phyloP scores from a whole-genome alignment of 2,888 invertebrate genomes.

The Oithona nana region DNA sequence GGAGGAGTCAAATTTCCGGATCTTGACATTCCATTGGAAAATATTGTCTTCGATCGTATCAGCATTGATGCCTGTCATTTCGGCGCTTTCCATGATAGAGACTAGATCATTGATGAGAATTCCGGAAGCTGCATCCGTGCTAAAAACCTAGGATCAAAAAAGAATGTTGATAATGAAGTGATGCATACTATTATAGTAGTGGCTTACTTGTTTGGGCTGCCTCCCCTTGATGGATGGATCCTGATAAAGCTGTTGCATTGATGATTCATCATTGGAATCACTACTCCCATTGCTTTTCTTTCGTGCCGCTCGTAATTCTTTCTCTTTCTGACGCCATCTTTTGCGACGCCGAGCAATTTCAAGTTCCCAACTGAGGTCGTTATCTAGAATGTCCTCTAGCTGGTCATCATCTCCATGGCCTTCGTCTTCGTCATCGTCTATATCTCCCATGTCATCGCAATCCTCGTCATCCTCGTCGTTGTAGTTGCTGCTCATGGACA shows the following conservation, averaged over 20 bases:
- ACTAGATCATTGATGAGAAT: slow-evolving; percentile 28
- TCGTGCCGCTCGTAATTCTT: slow-evolving; percentile 19
- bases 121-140: slow-evolving; percentile 27
- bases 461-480: slow-evolving; percentile 19
- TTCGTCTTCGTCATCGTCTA: slow-evolving; percentile 13
- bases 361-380: slow-evolving; percentile 6
- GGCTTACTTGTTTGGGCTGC: background rate
- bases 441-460: slow-evolving; percentile 17
- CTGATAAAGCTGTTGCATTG: slow-evolving; percentile 5
- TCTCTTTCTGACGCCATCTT: slow-evolving; percentile 21
- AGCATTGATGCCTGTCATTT: slow-evolving; percentile 24
- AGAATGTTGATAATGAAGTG: no score
- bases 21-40: slow-evolving; percentile 26
- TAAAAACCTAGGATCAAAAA: slow-evolving; percentile 28
- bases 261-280: slow-evolving; percentile 19
- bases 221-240: background rate
- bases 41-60: slow-evolving; percentile 28
- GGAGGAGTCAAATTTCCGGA: slow-evolving; percentile 24
- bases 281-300: slow-evolving; percentile 21
- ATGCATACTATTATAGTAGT: background rate
- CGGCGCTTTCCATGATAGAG: slow-evolving; percentile 24
- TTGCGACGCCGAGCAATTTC: slow-evolving; percentile 19
- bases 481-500: background rate
- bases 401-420: slow-evolving; percentile 1
- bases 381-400: slow-evolving; percentile 9